Conservation (phyloP, 2,888 invertebrate species). For the Anoncus sp. region DNA sequence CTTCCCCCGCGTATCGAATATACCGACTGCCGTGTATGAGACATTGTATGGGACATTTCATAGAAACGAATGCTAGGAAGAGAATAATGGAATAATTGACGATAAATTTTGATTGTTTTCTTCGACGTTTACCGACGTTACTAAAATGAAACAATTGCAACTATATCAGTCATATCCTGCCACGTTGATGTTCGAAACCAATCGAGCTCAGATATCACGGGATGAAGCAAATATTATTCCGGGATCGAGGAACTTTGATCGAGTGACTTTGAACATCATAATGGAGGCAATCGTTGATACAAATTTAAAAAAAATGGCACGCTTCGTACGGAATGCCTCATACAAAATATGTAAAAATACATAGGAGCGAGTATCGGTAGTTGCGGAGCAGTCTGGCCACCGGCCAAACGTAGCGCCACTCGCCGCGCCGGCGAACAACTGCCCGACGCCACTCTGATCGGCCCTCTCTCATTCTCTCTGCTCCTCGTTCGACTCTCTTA, state of each 20-base stretch:
- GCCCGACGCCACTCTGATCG: conserved; percentile 50
- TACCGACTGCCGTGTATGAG: neutral
- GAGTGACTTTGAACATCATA: no score
- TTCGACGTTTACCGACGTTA: no score
- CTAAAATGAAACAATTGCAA: no score
- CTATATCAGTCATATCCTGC: no score
- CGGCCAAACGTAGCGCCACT: conserved; percentile 63
- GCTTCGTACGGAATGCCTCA: conserved; percentile 6
- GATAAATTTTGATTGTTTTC: neutral
- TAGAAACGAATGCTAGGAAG: neutral
- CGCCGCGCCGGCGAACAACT: conserved; percentile 57
- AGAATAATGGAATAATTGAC: neutral
- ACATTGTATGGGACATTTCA: neutral
- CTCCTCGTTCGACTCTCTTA: conserved; percentile 3
- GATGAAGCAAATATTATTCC: no score
- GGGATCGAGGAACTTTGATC: no score
- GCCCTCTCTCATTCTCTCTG: conserved; percentile 22
- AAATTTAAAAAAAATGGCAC: conserved; percentile 12
- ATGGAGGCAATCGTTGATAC: neutral
- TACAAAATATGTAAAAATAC: conserved; percentile 32
- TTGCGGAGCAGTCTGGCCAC: conserved; percentile 58
- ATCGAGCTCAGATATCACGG: no score
- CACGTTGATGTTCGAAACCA: no score
- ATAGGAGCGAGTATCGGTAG: conserved; percentile 43
- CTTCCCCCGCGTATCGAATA: conserved; percentile 3